Percentiles rank a stretch among this genome's conserved stretches.
phyloP scores from a whole-genome alignment of 2,113 vertebrate species.

The Ceyx margarethae region DNA sequence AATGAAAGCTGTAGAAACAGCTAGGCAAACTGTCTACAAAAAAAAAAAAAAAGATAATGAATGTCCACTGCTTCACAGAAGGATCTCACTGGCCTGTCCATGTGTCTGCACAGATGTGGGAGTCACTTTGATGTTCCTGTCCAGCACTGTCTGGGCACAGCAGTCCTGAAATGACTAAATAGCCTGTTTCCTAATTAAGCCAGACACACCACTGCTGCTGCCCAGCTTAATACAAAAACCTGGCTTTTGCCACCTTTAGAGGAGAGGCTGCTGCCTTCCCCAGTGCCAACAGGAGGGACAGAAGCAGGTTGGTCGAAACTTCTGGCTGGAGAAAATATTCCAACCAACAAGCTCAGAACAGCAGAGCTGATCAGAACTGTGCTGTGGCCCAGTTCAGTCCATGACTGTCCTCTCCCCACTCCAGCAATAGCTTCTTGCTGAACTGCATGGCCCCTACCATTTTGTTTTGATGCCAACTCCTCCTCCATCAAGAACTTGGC shows the following conservation, averaged over 20 bases:
- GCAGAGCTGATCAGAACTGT: neutral
- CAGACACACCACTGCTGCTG: neutral
- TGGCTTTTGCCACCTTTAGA: neutral
- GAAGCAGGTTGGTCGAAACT: neutral
- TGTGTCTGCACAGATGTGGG: neutral
- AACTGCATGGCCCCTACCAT: constrained; percentile 1
- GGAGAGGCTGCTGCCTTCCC: neutral
- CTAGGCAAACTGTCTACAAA: neutral
- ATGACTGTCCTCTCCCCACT: neutral
- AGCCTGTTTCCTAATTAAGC: neutral
- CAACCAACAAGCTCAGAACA: neutral
- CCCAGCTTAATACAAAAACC: neutral
- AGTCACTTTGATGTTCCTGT: neutral
- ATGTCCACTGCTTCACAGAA: neutral
- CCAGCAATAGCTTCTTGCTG: constrained; percentile 2
- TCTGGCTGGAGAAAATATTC: neutral
- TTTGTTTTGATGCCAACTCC: constrained; percentile 31
- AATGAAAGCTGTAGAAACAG: neutral
- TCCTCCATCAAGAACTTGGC: neutral
- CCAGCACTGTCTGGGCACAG: neutral
- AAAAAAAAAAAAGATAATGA: neutral
- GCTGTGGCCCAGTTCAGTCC: neutral
- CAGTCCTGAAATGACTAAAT: neutral
- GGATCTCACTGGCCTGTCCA: neutral
- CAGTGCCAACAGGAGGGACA: neutral